Evolutionary conservation across 2,888 invertebrate species (phyloP).

Genomic region (Bombyx huttoni): DNA sequence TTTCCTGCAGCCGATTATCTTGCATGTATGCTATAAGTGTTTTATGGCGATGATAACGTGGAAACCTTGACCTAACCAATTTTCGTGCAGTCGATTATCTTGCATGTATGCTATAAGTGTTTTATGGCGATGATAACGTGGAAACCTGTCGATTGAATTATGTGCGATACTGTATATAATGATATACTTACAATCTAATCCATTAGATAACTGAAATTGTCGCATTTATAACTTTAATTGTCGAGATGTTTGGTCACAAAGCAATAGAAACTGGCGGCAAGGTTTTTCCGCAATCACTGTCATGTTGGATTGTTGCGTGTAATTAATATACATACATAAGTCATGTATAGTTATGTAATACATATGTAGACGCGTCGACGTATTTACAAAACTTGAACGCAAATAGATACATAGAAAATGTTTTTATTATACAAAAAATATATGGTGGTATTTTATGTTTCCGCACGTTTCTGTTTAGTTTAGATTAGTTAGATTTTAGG

Average conservation of each 20-base stretch:
- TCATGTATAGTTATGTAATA: too few species aligned
- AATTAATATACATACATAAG: background rate
- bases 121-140: background rate
- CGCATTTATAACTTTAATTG: background rate
- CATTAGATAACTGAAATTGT: background rate
- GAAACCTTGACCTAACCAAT: background rate
- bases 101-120: background rate
- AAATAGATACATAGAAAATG: too few species aligned
- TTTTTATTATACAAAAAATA: too few species aligned
- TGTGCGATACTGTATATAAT: background rate
- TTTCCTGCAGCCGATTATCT: background rate
- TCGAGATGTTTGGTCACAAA: background rate
- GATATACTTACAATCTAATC: background rate
- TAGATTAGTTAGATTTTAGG: background rate
- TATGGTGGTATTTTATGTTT: background rate
- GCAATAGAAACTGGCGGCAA: background rate
- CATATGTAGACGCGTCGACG: too few species aligned
- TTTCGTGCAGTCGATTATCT: background rate
- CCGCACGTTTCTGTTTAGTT: background rate
- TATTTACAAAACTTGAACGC: too few species aligned
- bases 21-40: background rate
- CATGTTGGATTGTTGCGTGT: background rate
- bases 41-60: background rate
- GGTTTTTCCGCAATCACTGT: slow-evolving; percentile 1
- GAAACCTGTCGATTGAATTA: background rate